Conservation (phyloP, 2,888 invertebrate species). For the Cataglyphis livida region DNA sequence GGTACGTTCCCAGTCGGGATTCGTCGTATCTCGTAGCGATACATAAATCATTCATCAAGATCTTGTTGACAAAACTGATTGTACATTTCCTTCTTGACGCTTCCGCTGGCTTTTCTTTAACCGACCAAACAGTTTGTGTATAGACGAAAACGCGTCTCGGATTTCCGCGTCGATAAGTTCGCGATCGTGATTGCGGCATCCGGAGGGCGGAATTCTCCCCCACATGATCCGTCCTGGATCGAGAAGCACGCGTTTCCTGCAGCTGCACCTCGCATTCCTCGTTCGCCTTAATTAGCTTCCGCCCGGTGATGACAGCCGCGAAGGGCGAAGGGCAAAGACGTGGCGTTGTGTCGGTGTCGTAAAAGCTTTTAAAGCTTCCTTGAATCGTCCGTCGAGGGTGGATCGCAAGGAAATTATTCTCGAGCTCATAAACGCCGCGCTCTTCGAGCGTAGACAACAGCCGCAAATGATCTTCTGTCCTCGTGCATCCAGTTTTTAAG, state of each 20-base stretch:
- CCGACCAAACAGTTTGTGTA: not conserved
- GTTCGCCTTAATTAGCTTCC: slow-evolving; percentile 66
- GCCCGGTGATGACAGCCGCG: slow-evolving; percentile 24
- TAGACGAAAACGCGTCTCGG: slow-evolving; percentile 20
- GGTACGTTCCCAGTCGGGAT: slow-evolving; percentile 17
- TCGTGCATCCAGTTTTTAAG: not conserved
- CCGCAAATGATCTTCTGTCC: slow-evolving; percentile 10
- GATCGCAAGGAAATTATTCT: slow-evolving; percentile 64
- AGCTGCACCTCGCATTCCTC: slow-evolving; percentile 51
- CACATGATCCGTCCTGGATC: slow-evolving; percentile 53
- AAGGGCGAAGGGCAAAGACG: slow-evolving; percentile 31
- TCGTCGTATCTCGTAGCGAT: slow-evolving; percentile 26
- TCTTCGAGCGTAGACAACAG: not conserved
- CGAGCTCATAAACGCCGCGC: slow-evolving; percentile 56
- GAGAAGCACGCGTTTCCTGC: slow-evolving; percentile 50
- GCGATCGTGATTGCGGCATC: slow-evolving; percentile 48
- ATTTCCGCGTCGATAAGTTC: slow-evolving; percentile 62
- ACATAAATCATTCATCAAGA: not conserved
- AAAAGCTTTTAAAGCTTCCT: slow-evolving; percentile 68
- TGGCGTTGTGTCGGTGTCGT: slow-evolving; percentile 40
- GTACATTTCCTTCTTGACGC: not conserved
- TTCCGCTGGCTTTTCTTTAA: not conserved
- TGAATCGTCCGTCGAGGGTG: slow-evolving; percentile 7
- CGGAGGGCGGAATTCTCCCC: slow-evolving; percentile 62
- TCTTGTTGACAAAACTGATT: slow-evolving; percentile 8